These are phyloP conservation scores for Ophioninae sp. DNA, from an alignment of 2,888 invertebrate species.

Conservation along the genomic window DNA sequence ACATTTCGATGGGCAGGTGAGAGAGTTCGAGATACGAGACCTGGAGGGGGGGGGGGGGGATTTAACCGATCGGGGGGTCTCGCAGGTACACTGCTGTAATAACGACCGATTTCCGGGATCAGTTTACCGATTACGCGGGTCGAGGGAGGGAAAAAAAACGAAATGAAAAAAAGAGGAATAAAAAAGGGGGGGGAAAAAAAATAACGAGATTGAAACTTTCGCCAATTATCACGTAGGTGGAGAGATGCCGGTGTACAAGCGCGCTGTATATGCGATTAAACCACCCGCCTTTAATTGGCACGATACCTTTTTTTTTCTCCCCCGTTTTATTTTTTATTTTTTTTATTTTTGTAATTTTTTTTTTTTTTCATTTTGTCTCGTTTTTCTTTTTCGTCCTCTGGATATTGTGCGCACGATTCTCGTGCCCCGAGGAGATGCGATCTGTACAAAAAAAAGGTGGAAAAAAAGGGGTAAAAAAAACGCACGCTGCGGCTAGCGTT, in stretches of 20 bases:
- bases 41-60: too few relatives aligned
- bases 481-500: not conserved
- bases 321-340: too few relatives aligned
- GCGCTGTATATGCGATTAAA: slow-evolving; percentile 50
- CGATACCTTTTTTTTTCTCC: slow-evolving; percentile 26
- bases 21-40: slow-evolving; percentile 48
- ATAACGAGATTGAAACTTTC: slow-evolving; percentile 62
- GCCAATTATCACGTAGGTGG: slow-evolving; percentile 60
- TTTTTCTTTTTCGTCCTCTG: slow-evolving; percentile 30
- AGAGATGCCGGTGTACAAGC: slow-evolving; percentile 42
- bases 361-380: not conserved
- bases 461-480: slow-evolving; percentile 4
- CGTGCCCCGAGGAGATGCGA: slow-evolving; percentile 34
- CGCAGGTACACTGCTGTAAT: slow-evolving; percentile 39
- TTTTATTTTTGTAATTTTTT: too few relatives aligned
- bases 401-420: slow-evolving; percentile 31
- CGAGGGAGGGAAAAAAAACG: slow-evolving; percentile 35
- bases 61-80: not conserved
- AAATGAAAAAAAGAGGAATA: slow-evolving; percentile 1
- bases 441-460: slow-evolving; percentile 27
- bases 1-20: slow-evolving; percentile 30
- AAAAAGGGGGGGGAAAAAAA: slow-evolving; percentile 37
- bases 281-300: slow-evolving; percentile 59
- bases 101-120: slow-evolving; percentile 61
- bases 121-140: slow-evolving; percentile 59